phyloP scores from a whole-genome alignment of 2,113 vertebrate species.

The Nyctibius bracteatus region DNA sequence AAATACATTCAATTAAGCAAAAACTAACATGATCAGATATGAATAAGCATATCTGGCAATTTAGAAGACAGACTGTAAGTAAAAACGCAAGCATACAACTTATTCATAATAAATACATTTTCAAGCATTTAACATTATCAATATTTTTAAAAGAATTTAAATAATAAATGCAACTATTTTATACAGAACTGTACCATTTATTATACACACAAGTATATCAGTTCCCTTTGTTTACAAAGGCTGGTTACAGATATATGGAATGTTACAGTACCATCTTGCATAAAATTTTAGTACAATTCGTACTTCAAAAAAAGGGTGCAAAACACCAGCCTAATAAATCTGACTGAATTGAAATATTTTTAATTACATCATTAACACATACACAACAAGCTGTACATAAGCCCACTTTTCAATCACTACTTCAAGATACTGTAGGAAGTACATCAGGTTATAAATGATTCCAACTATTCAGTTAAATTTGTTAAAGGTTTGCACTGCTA shows the following conservation, averaged over 20 bases:
- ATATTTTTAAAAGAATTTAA: conserved; percentile 74
- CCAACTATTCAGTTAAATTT: conserved; percentile 71
- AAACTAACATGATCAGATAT: conserved; percentile 65
- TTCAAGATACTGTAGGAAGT: conserved; percentile 76
- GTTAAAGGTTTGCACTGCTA: conserved; percentile 66
- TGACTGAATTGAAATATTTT: conserved; percentile 75
- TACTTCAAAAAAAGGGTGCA: conserved; percentile 86
- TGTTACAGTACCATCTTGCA: conserved; percentile 98
- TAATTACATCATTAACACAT: conserved; percentile 86
- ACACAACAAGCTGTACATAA: conserved; percentile 90
- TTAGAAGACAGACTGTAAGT: conserved; percentile 71
- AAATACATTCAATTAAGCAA: conserved; percentile 71
- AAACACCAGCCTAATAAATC: conserved; percentile 83
- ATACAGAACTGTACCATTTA: conserved; percentile 96
- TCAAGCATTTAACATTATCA: conserved; percentile 74
- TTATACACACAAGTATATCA: conserved; percentile 91
- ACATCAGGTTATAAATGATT: conserved; percentile 71
- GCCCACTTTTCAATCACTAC: conserved; percentile 82
- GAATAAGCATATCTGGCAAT: conserved; percentile 56
- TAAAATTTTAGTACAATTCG: conserved; percentile 88
- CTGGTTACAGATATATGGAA: conserved; percentile 95
- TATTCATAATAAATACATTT: conserved; percentile 75
- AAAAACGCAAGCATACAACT: conserved; percentile 74
- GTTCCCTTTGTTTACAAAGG: conserved; percentile 89
- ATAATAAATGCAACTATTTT: conserved; percentile 84